These are phyloP conservation scores for Orbicella faveolata DNA, from an alignment of 64 coral and sea anemone species.

Conservation along the genomic window DNA sequence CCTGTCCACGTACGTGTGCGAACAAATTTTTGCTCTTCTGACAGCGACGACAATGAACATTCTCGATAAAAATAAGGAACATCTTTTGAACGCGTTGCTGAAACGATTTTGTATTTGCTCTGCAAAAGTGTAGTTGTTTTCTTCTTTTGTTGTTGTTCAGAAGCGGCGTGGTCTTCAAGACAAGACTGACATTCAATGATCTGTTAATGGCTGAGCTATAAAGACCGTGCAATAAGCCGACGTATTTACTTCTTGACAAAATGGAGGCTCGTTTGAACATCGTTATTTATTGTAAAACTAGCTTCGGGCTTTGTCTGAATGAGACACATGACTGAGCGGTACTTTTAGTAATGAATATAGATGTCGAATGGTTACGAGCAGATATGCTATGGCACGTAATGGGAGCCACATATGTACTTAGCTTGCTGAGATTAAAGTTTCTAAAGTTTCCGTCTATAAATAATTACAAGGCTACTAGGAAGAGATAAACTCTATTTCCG, in stretches of 20 bases:
- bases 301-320: neutral
- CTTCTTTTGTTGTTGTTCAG: neutral
- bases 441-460: slow-evolving; percentile 3
- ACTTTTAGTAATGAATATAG: neutral
- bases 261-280: neutral
- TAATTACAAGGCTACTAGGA: neutral
- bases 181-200: neutral
- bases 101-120: neutral
- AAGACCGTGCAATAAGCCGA: neutral
- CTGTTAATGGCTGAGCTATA: neutral
- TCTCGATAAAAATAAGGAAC: neutral
- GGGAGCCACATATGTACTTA: neutral
- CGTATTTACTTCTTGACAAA: neutral
- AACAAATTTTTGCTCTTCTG: too few species aligned
- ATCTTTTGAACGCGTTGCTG: neutral
- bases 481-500: slow-evolving; percentile 12
- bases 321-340: neutral
- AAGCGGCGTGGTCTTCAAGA: neutral
- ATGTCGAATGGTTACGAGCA: neutral
- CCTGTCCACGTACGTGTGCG: neutral
- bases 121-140: neutral
- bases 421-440: neutral
- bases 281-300: neutral
- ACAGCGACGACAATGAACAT: too few species aligned
- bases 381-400: neutral